Base-by-base conservation (phyloP, 2,888 invertebrate species). In the Amorpha juglandis region DNA sequence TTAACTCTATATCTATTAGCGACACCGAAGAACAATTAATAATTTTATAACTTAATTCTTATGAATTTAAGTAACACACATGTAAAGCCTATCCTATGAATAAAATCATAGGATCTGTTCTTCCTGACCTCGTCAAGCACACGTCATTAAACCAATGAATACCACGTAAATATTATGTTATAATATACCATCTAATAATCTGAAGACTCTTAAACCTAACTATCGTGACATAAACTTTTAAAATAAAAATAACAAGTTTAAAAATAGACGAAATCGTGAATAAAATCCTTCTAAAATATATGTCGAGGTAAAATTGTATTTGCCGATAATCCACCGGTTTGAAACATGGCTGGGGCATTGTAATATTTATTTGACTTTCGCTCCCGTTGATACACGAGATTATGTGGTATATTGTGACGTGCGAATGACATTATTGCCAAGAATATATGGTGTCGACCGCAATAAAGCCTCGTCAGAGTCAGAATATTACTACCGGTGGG, bases 291-390 rank as follows among this genome's bases (percentile, higher is more conserved):
- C n/a, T 38, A 42, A 14, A 55, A 42, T 52, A 52, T 52, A 52
- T 16, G 9, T 42, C 38, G 19, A 38, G 42, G 42, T 58, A 58
- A 58, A 58, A 58, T 58, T 38, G 19, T 16, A 21, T 52, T 52
- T 53, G 50, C 50, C 50, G 38, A 58, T 19, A 58, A 58, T 58
- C 58, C 58, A 2, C 16, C 51, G 11, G 21, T 38, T 42, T 62
- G 52, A 27, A 62, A 67, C 62, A 64, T 3, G 33, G 47, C 21
- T 38, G 14, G 35, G 51, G 47, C 58, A 65, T 68, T 65, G 75
- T 70, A 73, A 81, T 83, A 86, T 82, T 84, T 83, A 85, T 84
- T 82, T 80, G 82, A 82, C 80, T 78, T 78, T 77, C 77, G 75
- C 75, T 71, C 76, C 74, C 83, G 81, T 75, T 78, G 79, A 80